Conservation (phyloP, 1,140 invertebrate species). For the Drosophila triauraria region DNA sequence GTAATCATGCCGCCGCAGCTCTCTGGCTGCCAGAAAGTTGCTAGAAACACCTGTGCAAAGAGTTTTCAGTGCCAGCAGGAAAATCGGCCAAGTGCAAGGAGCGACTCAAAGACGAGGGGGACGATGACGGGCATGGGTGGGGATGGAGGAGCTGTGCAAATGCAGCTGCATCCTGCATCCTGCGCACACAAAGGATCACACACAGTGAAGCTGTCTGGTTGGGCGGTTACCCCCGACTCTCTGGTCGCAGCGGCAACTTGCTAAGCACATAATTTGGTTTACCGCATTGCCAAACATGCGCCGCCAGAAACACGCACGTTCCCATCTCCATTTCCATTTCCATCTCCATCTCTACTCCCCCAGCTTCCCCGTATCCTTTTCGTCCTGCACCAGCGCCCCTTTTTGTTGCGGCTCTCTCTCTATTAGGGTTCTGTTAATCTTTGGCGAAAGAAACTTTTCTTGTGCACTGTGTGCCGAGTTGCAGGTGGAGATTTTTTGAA, state of each 20-base stretch:
- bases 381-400: not conserved
- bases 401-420: slow-evolving; percentile 1
- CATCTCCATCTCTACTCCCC: not conserved
- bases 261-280: slow-evolving; percentile 76
- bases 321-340: not conserved
- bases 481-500: not conserved
- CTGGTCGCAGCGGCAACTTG: slow-evolving; percentile 56
- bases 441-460: slow-evolving; percentile 63
- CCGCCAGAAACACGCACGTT: slow-evolving; percentile 58
- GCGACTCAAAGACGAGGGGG: slow-evolving; percentile 17
- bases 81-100: slow-evolving; percentile 45
- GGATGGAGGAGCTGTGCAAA: slow-evolving; percentile 43
- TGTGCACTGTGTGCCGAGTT: slow-evolving; percentile 30
- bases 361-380: not conserved
- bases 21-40: slow-evolving; percentile 44
- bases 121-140: not conserved
- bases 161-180: slow-evolving; percentile 57
- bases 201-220: slow-evolving; percentile 8
- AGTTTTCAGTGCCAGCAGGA: slow-evolving; percentile 29
- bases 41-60: slow-evolving; percentile 54
- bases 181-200: slow-evolving; percentile 38
- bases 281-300: slow-evolving; percentile 67
- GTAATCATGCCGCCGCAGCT: slow-evolving; percentile 51
- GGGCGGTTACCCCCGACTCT: slow-evolving; percentile 20
- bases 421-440: slow-evolving; percentile 58